Base-by-base conservation (phyloP, 2,113 vertebrate species). In the Tragulus kanchil region DNA sequence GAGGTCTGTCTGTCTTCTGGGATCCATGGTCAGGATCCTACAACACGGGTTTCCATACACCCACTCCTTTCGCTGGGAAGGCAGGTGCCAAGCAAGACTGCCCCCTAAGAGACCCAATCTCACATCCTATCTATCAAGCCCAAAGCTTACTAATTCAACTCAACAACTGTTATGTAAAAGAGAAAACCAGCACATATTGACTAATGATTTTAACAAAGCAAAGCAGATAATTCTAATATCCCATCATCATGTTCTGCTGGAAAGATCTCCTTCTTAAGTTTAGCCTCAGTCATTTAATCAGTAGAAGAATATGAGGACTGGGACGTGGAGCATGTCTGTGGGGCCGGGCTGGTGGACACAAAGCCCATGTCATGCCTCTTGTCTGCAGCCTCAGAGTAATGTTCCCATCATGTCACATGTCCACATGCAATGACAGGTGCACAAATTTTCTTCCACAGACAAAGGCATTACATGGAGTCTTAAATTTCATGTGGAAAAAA, bases 141-240 rank as follows among this genome's bases (percentile, higher is more conserved):
- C 15, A 50, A 52, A 65, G 77, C 92, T 93, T 83, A 77, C 81
- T 90, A 93, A 97, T 89, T 89, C 84, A 88, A 83, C n/a, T 52
- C 19, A 64, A 19, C n/a, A 26, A 21, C 52, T 82, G 58, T 78
- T 79, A 79, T 64, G 17, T 48, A 88, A 62, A 79, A 95, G 42
- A 58, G 65, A n/a, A 56, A 62, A 67, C 52, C 26, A 75, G 61
- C 8, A 4, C 45, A 61, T 17, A 54, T 0, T 86, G 78, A 93
- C 90, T 92, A 54, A 83, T 64, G 58, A 90, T 93, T 84, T 89
- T 31, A 75, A 56, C 62, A 86, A 54, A 96, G 86, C 89, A 67
- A 25, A 86, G 42, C 67, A 1, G 52, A 89, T 23, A 61, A 45
- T 77, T 19, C 26, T 73, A 31, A 67, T 67, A 71, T 82, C 19